Evolutionary conservation across 2,797 vertebrate species (phyloP).

Genomic region (Orestias chungarensis): DNA sequence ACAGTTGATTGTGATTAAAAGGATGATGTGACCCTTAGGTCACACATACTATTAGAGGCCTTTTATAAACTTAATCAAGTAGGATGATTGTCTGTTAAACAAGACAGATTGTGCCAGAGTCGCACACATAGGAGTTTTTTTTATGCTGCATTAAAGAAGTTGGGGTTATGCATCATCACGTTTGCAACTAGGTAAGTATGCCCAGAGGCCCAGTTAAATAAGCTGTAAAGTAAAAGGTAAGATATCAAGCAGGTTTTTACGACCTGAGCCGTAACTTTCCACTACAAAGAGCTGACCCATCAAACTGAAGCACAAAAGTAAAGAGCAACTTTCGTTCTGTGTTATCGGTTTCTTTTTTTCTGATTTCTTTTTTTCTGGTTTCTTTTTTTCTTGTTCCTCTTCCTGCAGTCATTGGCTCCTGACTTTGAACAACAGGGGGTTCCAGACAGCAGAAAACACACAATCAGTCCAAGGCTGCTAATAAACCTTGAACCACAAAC

Average conservation of each 20-base stretch:
- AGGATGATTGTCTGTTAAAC: neutral
- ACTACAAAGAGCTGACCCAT: neutral
- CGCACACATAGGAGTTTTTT: conserved; percentile 1
- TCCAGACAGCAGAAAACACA: conserved; percentile 59
- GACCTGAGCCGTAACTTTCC: neutral
- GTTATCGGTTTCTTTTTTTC: neutral
- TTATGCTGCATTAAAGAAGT: conserved; percentile 16
- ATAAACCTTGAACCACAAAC: conserved; percentile 75
- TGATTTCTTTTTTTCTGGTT: no score
- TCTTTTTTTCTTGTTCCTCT: no score
- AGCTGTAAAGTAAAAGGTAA: conserved; percentile 14
- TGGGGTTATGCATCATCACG: conserved; percentile 15
- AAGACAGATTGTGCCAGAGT: no score
- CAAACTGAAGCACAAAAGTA: neutral
- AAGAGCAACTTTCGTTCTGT: neutral
- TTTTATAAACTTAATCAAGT: neutral
- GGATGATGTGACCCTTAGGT: no score
- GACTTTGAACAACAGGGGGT: conserved; percentile 63
- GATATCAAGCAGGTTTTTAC: conserved; percentile 4
- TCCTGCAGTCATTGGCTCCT: conserved; percentile 16
- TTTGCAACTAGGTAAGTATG: conserved; percentile 9
- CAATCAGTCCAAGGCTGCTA: conserved; percentile 75
- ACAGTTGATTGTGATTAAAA: no score
- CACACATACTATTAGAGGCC: neutral
- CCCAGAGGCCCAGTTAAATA: conserved; percentile 18